These are phyloP conservation scores for Scortum barcoo DNA, from an alignment of 2,113 vertebrate genomes.

Conservation along the genomic window DNA sequence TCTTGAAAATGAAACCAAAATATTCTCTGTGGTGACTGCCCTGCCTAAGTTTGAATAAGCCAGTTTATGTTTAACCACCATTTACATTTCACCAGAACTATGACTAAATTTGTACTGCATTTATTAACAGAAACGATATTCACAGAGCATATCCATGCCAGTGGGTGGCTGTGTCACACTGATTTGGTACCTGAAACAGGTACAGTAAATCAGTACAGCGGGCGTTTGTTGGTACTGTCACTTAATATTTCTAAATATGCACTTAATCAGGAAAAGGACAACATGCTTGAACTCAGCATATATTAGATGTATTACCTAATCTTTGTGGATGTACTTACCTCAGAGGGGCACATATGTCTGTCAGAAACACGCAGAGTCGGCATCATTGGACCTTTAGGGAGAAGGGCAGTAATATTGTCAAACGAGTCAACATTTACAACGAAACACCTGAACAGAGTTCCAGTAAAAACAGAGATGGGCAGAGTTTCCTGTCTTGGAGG, in stretches of 20 bases:
- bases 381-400: not conserved
- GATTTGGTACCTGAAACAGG: slow-evolving; percentile 25
- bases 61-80: slow-evolving; percentile 56
- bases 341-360: not conserved
- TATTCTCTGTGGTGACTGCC: slow-evolving; percentile 74
- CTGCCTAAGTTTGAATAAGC: slow-evolving; percentile 61
- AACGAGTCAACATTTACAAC: slow-evolving; percentile 30
- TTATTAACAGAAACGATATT: slow-evolving; percentile 65
- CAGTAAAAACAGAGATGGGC: slow-evolving; percentile 58
- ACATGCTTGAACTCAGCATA: not conserved
- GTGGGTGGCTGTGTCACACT: slow-evolving; percentile 40
- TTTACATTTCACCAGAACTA: slow-evolving; percentile 62
- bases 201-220: not conserved
- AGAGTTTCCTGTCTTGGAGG: slow-evolving; percentile 49
- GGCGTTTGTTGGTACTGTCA: not conserved
- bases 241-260: not conserved
- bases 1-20: slow-evolving; percentile 76
- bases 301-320: not conserved
- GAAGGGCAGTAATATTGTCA: slow-evolving; percentile 27
- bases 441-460: slow-evolving; percentile 54
- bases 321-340: not conserved
- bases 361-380: not conserved
- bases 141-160: slow-evolving; percentile 32
- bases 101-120: slow-evolving; percentile 68
- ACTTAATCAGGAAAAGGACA: not conserved